These are phyloP conservation scores for Chionomys nivalis DNA, from an alignment of 2,113 vertebrate genomes.

Conservation along the genomic window DNA sequence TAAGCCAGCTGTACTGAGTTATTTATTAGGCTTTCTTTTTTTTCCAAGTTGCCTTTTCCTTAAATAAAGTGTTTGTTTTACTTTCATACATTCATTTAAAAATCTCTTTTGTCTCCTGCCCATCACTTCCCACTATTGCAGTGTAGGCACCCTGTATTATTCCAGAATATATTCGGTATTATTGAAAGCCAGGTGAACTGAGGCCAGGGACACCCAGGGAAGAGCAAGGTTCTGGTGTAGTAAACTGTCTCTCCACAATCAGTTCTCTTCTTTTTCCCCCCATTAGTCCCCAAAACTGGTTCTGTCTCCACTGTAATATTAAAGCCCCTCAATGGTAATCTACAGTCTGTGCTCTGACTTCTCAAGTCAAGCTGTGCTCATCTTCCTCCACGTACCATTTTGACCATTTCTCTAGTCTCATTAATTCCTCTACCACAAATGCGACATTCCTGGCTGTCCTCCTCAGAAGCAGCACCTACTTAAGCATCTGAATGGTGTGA, in stretches of 20 bases:
- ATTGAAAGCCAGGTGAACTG: neutral
- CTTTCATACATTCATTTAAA: conserved; percentile 58
- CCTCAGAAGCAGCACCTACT: neutral
- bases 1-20: conserved; percentile 85
- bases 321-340: neutral
- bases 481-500: neutral
- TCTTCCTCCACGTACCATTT: neutral
- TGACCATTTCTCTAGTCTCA: neutral
- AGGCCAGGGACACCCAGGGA: neutral
- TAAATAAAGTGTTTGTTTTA: conserved; percentile 81
- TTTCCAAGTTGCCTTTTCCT: conserved; percentile 80
- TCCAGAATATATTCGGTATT: neutral
- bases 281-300: neutral
- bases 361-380: neutral
- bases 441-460: neutral
- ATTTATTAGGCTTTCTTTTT: conserved; percentile 85
- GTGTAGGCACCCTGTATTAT: neutral
- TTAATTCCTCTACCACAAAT: conserved; percentile 3
- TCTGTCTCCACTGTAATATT: neutral
- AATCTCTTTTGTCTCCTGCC: conserved; percentile 71
- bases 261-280: neutral
- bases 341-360: neutral
- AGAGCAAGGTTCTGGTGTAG: neutral
- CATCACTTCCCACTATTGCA: conserved; percentile 45
- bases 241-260: neutral